phyloP scores from a whole-genome alignment of 2,888 invertebrate species.

The Drosophila percnosoma region DNA sequence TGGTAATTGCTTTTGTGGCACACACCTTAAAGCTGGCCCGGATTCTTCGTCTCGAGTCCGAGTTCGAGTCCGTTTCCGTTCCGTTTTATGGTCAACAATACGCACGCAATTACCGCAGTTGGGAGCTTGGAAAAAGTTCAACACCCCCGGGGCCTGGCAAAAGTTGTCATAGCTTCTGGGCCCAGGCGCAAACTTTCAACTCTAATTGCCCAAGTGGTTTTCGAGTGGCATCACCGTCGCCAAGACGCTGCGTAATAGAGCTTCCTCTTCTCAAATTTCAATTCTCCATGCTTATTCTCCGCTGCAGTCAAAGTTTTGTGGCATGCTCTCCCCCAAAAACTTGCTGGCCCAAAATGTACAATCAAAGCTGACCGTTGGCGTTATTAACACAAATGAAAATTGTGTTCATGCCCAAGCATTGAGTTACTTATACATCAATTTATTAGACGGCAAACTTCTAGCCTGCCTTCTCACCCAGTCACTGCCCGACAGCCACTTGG shows the following conservation, averaged over 20 bases:
- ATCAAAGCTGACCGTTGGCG: slow-evolving; percentile 71
- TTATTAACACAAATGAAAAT: slow-evolving; percentile 66
- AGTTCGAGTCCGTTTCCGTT: slow-evolving; percentile 13
- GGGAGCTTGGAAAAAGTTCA: slow-evolving; percentile 59
- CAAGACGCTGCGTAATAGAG: slow-evolving; percentile 67
- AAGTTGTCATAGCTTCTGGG: slow-evolving; percentile 68
- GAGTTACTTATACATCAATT: slow-evolving; percentile 65
- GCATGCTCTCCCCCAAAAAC: slow-evolving; percentile 22
- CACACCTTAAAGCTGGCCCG: slow-evolving; percentile 46
- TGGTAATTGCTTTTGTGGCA: slow-evolving; percentile 59
- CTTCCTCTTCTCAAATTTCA: slow-evolving; percentile 15
- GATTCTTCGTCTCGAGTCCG: slow-evolving; percentile 4
- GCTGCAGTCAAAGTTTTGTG: slow-evolving; percentile 41
- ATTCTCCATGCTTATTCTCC: neutral
- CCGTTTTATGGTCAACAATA: slow-evolving; percentile 54
- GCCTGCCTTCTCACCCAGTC: neutral
- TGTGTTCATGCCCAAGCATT: slow-evolving; percentile 42
- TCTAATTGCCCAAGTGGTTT: slow-evolving; percentile 78
- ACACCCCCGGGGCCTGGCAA: slow-evolving; percentile 62
- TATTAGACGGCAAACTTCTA: slow-evolving; percentile 58
- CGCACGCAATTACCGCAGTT: slow-evolving; percentile 75
- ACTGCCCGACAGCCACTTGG: slow-evolving; percentile 51
- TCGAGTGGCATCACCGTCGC: slow-evolving; percentile 61
- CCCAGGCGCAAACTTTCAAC: slow-evolving; percentile 63
- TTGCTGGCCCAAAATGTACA: slow-evolving; percentile 63